These are phyloP conservation scores for Hybos culiciformis DNA, from an alignment of 2,888 invertebrate genomes.

Conservation along the genomic window DNA sequence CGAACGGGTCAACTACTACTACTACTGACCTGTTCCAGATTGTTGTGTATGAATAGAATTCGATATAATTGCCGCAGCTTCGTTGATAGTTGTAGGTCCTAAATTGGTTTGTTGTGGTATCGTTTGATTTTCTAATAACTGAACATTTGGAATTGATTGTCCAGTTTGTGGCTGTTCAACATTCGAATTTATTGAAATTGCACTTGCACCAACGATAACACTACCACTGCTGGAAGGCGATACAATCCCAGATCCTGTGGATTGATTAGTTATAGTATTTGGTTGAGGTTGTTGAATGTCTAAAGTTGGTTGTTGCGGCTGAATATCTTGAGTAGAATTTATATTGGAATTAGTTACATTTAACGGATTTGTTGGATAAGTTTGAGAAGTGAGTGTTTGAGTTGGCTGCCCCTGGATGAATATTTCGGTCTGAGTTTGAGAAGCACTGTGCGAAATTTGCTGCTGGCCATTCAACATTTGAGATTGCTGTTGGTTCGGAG, in stretches of 20 bases:
- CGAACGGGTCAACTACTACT: conserved; percentile 4
- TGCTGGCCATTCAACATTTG: no score
- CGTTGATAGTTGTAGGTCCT: background rate
- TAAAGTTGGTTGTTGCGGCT: conserved; percentile 15
- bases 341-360: background rate
- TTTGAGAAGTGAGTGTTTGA: background rate
- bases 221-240: conserved; percentile 7
- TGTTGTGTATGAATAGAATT: conserved; percentile 9
- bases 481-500: background rate
- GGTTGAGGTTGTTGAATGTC: conserved; percentile 6
- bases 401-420: no score
- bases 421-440: background rate
- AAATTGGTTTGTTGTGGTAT: background rate
- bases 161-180: background rate
- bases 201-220: background rate
- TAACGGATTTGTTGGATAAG: background rate
- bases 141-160: background rate
- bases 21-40: background rate
- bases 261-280: background rate
- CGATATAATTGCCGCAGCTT: background rate
- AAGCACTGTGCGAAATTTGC: background rate
- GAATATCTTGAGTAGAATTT: background rate
- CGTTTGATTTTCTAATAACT: background rate
- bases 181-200: background rate
- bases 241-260: background rate